These are phyloP conservation scores for Bucco capensis DNA, from an alignment of 2,113 vertebrate species.

Conservation along the genomic window DNA sequence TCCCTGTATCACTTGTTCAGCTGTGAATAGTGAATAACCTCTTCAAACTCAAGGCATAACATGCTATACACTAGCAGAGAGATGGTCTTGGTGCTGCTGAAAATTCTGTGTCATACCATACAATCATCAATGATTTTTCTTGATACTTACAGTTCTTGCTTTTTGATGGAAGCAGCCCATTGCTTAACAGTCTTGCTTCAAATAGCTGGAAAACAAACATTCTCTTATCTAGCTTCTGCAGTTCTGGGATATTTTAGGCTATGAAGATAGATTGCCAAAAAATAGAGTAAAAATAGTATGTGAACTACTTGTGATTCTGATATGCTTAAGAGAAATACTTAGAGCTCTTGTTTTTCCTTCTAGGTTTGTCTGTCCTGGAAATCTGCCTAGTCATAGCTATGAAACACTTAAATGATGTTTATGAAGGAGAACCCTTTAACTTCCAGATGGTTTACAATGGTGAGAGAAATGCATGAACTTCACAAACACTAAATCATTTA, in stretches of 20 bases:
- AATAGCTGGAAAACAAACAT: neutral
- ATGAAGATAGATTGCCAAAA: neutral
- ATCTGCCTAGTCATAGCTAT: constrained; percentile 95
- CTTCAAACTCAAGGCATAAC: rapidly evolving
- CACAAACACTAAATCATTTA: rapidly evolving
- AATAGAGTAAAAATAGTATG: rapidly evolving
- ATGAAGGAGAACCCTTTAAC: constrained; percentile 94
- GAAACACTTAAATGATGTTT: constrained; percentile 94
- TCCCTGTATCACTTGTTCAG: neutral
- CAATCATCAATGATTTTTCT: neutral
- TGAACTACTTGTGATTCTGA: neutral
- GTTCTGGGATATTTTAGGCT: rapidly evolving
- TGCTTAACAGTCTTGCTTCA: neutral
- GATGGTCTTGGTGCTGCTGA: neutral
- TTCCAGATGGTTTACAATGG: constrained; percentile 98
- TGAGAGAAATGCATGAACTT: constrained; percentile 49
- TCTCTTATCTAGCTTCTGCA: too few species aligned
- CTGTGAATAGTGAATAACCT: neutral
- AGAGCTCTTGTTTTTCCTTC: neutral
- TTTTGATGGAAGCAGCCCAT: neutral
- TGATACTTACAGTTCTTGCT: rapidly evolving
- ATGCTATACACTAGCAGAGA: rapidly evolving
- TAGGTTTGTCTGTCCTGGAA: constrained; percentile 93
- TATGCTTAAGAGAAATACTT: neutral
- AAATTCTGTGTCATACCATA: rapidly evolving